Evolutionary conservation across 2,888 invertebrate species (phyloP), one percentile per base, ranked within the genome.

Genomic region (Drepanosiphum platanoidis): DNA sequence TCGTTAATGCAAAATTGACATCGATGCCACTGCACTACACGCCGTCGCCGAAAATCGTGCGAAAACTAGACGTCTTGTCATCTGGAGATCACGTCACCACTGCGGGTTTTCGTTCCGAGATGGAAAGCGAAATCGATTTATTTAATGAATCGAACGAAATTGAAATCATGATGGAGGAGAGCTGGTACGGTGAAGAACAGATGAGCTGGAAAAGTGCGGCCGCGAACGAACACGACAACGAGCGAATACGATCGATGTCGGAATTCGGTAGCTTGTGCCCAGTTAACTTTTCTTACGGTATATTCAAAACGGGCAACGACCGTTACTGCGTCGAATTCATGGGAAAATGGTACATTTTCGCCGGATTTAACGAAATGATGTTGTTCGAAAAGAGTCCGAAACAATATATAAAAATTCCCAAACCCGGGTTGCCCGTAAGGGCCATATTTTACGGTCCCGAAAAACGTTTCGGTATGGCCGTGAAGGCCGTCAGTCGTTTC

Each of bases 391-490:
- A 68, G 46, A 58, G 9, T 15, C 83, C 83, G 1, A 66, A 7
- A 30, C 66, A n/a, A 30, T 84, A 75, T 30, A 1, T 84, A 32
- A 8, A 39, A 5, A 1, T 68, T 1, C 68, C 68, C 7, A 66
- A 30, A 8, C 8, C n/a, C 22, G 13, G 52, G 11, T 0, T 77
- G 7, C 75, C 75, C 1, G 9, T 84, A n/a, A 75, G 66, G 15
- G 83, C 83, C 22, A 39, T 84, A 3, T 84, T 84, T 9, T 84
- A 77, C 11, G 83, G 83, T 15, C 68, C 83, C 1, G 27, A 66
- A n/a, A 13, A 52, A 1, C 34, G 75, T 46, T 34, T 66, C 52
- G 34, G 30, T 2, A 7, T 68, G 30, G 74, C 68, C 8, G 75
- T 75, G 4, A 68, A n/a, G 1, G 75, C 75, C 1, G 68, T 64